These are phyloP conservation scores for Drosophila pseudotalamancana DNA, from an alignment of 2,888 invertebrate species.

Conservation along the genomic window DNA sequence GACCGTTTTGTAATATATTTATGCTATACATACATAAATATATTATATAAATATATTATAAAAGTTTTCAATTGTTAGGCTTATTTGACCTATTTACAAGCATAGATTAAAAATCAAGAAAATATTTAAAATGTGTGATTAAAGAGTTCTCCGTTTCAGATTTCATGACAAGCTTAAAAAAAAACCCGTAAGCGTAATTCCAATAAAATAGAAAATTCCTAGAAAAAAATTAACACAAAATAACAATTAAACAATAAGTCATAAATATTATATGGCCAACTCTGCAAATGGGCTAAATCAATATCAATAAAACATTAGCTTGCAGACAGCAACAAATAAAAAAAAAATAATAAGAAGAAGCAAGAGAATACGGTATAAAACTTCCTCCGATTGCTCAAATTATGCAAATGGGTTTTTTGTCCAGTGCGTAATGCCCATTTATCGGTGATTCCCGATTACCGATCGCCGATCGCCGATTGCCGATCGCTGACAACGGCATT, in stretches of 20 bases:
- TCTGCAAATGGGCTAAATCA: slow-evolving; percentile 65
- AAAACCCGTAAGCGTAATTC: no score
- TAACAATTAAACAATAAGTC: slow-evolving; percentile 22
- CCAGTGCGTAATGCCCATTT: slow-evolving; percentile 70
- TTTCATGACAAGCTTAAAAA: no score
- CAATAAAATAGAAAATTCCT: no score
- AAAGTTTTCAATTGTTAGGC: no score
- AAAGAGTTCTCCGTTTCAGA: no score
- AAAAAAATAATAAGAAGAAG: not conserved
- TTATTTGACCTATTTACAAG: no score
- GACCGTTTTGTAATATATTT: no score
- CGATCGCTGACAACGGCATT: slow-evolving; percentile 72
- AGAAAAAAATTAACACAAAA: slow-evolving; percentile 7
- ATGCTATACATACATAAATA: no score
- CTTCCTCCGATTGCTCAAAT: slow-evolving; percentile 48
- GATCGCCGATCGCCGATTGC: slow-evolving; percentile 59
- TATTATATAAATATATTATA: no score
- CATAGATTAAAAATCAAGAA: no score
- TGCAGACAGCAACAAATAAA: not conserved
- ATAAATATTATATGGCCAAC: not conserved
- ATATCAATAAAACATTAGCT: slow-evolving; percentile 55
- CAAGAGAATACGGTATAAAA: not conserved
- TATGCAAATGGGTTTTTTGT: slow-evolving; percentile 56
- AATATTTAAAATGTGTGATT: no score
- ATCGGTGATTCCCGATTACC: slow-evolving; percentile 62